Conservation (phyloP, 2,888 invertebrate species). For the Chrysolina oricalcia region DNA sequence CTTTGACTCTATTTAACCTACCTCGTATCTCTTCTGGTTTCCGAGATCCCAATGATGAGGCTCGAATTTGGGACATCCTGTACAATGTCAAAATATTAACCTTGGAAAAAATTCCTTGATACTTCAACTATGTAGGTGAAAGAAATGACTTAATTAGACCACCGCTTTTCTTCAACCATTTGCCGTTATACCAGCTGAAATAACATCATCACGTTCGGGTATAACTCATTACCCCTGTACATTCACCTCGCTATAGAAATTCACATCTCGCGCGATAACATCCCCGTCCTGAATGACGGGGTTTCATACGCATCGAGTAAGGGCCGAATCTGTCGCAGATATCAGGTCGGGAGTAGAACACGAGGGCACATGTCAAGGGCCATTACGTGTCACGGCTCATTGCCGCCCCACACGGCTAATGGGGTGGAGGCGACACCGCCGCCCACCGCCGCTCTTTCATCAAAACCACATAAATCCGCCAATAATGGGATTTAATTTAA, state of each 20-base stretch:
- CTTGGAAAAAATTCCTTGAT: too few relatives aligned
- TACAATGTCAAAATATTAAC: too few relatives aligned
- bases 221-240: neutral
- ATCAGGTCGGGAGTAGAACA: neutral
- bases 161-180: too few relatives aligned
- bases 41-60: too few relatives aligned
- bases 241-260: neutral
- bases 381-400: slow-evolving; percentile 59
- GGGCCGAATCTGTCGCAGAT: slow-evolving; percentile 9
- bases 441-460: slow-evolving; percentile 52
- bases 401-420: slow-evolving; percentile 56
- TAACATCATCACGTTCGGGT: too few relatives aligned
- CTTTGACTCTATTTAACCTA: too few relatives aligned
- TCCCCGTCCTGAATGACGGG: neutral
- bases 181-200: too few relatives aligned
- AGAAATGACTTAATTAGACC: too few relatives aligned
- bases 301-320: slow-evolving; percentile 7
- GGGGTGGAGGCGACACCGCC: slow-evolving; percentile 54
- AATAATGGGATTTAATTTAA: slow-evolving; percentile 52
- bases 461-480: slow-evolving; percentile 56
- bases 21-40: too few relatives aligned
- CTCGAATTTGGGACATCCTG: too few relatives aligned
- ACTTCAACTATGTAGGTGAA: too few relatives aligned
- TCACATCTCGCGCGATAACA: neutral
- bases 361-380: slow-evolving; percentile 53